Evolutionary conservation across 2,888 invertebrate species (phyloP), one percentile per base, ranked within the genome.

Genomic region (Dryocosmus kuriphilus): DNA sequence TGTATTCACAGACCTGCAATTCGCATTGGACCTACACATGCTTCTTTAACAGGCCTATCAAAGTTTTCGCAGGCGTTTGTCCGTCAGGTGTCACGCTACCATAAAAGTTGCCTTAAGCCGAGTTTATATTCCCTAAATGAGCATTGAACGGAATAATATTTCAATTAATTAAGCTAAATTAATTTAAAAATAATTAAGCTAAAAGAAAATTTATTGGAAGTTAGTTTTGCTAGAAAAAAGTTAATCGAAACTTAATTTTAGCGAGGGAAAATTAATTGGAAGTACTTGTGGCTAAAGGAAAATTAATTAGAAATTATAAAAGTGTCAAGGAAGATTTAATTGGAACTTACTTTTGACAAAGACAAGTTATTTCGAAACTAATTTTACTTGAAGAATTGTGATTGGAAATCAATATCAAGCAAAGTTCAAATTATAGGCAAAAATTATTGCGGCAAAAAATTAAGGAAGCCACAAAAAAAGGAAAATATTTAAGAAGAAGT

Each of bases 51-150:
- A 84, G 83, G 85, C 83, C 82, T 85, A 86, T 87, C 86, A 84
- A 82, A 81, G 79, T 86, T 88, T 85, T 87, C 84, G n/a, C n/a
- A 84, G 84, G 80, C 80, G 80, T 82, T 84, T 85, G 87, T 85
- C 86, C 83, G 84, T 89, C 87, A 89, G 84, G 82, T 86, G 85
- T 88, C 89, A 89, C 88, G 88, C 87, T 79, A 89, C 82, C 83
- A 62, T 63, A 77, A 81, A 81, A 81, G 82, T 82, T 81, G 79
- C 81, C 82, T 80, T 79, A 77, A 77, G 77, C 81, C 55, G 80
- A 77, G 79, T 76, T 79, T 76, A 79, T 78, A 80, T 51, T 71
- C 46, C 46, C 71, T 30, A n/a, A 71, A 71, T 71, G 71, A 71
- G 41, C 46, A 71, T 71, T 27, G 46, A 24, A 19, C 41, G 67